Evolutionary conservation across 2,797 vertebrate genomes (phyloP).

Genomic region (Paguma larvata): DNA sequence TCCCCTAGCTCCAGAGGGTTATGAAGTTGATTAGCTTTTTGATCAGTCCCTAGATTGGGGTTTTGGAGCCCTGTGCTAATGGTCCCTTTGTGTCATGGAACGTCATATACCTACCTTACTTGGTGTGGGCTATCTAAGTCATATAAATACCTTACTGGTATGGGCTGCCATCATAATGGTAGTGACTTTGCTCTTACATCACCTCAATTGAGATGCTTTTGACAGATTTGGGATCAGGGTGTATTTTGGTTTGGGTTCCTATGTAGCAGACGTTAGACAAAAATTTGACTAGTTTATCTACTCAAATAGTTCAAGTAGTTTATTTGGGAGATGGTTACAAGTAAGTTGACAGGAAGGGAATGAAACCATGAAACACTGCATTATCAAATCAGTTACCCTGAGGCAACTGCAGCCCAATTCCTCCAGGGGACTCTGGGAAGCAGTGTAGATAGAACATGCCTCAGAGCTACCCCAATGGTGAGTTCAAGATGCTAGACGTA

Average conservation of each 20-base stretch:
- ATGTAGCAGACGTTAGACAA: neutral
- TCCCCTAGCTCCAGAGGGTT: neutral
- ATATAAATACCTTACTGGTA: neutral
- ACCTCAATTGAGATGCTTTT: neutral
- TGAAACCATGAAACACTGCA: rapidly evolving
- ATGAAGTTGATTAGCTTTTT: neutral
- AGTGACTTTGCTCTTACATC: neutral
- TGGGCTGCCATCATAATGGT: rapidly evolving
- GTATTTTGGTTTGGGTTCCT: neutral
- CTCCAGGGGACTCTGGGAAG: neutral
- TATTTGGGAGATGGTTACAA: neutral
- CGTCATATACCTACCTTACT: no score
- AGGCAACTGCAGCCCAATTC: neutral
- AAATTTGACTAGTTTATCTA: neutral
- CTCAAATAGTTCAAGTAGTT: neutral
- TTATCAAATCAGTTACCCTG: neutral
- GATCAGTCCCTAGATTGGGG: neutral
- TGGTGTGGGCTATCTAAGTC: neutral
- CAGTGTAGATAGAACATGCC: neutral
- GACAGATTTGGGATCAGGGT: neutral
- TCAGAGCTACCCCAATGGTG: neutral
- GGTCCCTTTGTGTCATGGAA: neutral
- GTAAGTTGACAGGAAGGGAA: neutral
- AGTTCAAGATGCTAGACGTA: neutral
- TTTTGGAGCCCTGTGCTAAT: neutral